Conservation (phyloP, 2,888 invertebrate genomes). For the Amorpha juglandis region DNA sequence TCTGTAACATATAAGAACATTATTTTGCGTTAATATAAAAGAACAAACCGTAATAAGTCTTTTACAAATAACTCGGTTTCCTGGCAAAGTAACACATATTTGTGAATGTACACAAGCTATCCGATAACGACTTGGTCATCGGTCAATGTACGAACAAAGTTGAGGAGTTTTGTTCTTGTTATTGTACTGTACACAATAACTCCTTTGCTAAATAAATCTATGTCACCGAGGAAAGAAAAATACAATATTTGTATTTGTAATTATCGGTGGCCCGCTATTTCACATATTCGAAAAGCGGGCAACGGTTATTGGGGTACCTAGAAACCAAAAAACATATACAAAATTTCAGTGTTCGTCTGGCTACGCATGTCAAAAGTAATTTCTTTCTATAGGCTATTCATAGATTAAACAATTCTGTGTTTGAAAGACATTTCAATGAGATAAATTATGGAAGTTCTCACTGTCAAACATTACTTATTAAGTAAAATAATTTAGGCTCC, state of each 20-base stretch:
- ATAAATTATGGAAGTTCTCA: not conserved
- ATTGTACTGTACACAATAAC: conserved; percentile 19
- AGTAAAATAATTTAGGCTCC: not conserved
- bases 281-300: not conserved
- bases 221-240: conserved; percentile 7
- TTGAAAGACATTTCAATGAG: not conserved
- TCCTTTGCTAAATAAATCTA: conserved; percentile 5
- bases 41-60: not conserved
- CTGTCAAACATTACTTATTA: not conserved
- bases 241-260: conserved; percentile 8
- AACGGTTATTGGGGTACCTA: not conserved
- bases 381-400: too few species aligned
- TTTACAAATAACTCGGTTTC: not conserved
- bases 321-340: not conserved
- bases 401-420: too few species aligned
- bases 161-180: not conserved
- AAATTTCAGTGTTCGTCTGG: not conserved
- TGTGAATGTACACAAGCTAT: conserved; percentile 14
- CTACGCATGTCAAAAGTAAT: too few species aligned
- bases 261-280: not conserved
- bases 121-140: conserved; percentile 11
- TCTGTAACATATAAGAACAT: too few species aligned
- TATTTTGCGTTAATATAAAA: too few species aligned
- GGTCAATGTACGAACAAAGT: conserved; percentile 19
- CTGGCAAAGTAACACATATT: conserved; percentile 17